Evolutionary conservation across 2,797 vertebrate species (phyloP).

Genomic region (Pempheris klunzingeri): DNA sequence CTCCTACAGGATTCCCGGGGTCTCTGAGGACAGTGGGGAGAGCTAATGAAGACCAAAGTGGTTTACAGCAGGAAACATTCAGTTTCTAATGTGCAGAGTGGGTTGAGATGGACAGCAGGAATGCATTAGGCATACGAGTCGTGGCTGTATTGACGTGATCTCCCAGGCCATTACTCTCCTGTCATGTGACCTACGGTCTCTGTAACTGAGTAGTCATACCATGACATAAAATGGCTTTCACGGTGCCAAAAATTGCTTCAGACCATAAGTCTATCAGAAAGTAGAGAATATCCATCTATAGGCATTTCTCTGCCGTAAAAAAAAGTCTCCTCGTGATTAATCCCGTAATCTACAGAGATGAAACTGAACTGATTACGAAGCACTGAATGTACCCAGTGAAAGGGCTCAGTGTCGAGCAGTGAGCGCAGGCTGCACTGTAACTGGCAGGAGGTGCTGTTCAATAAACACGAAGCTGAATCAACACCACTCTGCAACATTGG

Average conservation of each 20-base stretch:
- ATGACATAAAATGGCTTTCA: not conserved
- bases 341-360: not conserved
- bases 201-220: not conserved
- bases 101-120: not conserved
- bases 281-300: not conserved
- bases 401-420: not conserved
- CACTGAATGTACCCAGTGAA: conserved; percentile 8
- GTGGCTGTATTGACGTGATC: conserved; percentile 33
- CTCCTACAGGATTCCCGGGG: conserved; percentile 36
- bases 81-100: conserved; percentile 28
- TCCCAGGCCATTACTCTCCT: conserved; percentile 22
- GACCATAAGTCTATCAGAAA: not conserved
- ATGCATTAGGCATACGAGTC: conserved; percentile 31
- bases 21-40: conserved; percentile 50
- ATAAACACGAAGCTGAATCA: not conserved
- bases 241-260: not conserved
- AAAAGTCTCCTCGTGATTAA: not conserved
- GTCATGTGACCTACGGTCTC: conserved; percentile 52
- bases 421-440: not conserved
- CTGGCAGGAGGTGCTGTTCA: not conserved
- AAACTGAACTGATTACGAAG: conserved; percentile 26
- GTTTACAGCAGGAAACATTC: conserved; percentile 43
- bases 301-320: not conserved
- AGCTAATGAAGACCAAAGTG: conserved; percentile 52
- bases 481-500: not conserved